Conservation (phyloP, 2,113 vertebrate species). For the Scopus umbretta region DNA sequence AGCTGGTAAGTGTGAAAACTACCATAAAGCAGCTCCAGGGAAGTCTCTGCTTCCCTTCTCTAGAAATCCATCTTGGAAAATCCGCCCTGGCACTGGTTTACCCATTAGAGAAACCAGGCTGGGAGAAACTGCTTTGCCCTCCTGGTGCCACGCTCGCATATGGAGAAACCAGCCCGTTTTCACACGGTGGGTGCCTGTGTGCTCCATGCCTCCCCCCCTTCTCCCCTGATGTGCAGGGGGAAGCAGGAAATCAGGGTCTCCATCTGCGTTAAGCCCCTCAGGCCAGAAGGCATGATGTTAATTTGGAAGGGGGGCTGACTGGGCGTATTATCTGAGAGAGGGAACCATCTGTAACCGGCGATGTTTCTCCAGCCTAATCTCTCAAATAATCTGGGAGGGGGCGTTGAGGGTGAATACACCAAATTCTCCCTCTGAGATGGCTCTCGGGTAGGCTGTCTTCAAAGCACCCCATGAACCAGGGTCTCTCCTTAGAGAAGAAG, state of each 20-base stretch:
- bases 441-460: background rate
- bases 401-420: background rate
- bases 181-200: background rate
- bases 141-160: accelerated
- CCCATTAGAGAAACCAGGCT: background rate
- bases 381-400: background rate
- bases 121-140: background rate
- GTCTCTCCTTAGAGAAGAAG: background rate
- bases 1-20: slow-evolving; percentile 10
- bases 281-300: background rate
- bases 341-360: background rate
- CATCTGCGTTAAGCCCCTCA: background rate
- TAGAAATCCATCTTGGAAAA: background rate
- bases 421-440: background rate
- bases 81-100: background rate
- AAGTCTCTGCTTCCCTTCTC: background rate
- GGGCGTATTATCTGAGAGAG: background rate
- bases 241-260: background rate
- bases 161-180: background rate
- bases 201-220: background rate
- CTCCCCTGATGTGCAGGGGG: background rate
- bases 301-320: background rate
- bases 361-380: background rate
- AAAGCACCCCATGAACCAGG: background rate
- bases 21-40: background rate